A percentile compares a stretch with the other conserved stretches of the same genome.
Conservation (phyloP, 2,113 vertebrate species). For the Aleadryas rufinucha region DNA sequence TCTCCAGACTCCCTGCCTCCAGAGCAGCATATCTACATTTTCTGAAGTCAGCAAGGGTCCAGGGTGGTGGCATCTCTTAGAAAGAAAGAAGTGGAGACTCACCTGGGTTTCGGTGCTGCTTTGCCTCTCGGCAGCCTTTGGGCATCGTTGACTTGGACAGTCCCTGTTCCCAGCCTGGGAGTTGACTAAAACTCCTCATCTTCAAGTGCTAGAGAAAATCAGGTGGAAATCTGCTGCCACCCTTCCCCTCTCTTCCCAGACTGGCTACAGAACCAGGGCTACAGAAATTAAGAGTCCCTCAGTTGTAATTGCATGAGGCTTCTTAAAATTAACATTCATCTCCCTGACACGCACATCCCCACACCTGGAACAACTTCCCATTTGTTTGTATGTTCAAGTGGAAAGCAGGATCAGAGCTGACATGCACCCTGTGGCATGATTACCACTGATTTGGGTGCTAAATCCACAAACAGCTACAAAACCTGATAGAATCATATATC, state of each 20-base stretch:
- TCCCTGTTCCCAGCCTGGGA: neutral
- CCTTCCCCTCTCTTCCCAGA: neutral
- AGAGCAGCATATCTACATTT: neutral
- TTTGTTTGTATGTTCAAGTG: neutral
- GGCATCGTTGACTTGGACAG: neutral
- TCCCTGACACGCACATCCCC: neutral
- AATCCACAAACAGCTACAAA: neutral
- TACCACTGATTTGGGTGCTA: neutral
- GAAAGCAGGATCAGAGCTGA: neutral
- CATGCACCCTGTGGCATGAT: neutral
- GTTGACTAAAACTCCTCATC: neutral
- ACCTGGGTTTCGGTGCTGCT: neutral
- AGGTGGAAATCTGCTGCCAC: neutral
- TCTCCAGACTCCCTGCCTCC: neutral
- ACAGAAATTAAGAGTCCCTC: neutral
- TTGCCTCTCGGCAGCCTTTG: neutral
- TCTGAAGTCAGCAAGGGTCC: neutral
- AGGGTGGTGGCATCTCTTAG: neutral
- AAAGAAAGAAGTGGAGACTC: neutral
- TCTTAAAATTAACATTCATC: neutral
- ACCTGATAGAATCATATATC: neutral
- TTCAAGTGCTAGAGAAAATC: neutral
- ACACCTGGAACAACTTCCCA: neutral
- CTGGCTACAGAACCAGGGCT: neutral
- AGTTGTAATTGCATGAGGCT: neutral